Evolutionary conservation across 64 coral and sea anemone genomes (phyloP), one percentile per base, ranked within the genome.

Genomic region (Stichodactyla helianthus): DNA sequence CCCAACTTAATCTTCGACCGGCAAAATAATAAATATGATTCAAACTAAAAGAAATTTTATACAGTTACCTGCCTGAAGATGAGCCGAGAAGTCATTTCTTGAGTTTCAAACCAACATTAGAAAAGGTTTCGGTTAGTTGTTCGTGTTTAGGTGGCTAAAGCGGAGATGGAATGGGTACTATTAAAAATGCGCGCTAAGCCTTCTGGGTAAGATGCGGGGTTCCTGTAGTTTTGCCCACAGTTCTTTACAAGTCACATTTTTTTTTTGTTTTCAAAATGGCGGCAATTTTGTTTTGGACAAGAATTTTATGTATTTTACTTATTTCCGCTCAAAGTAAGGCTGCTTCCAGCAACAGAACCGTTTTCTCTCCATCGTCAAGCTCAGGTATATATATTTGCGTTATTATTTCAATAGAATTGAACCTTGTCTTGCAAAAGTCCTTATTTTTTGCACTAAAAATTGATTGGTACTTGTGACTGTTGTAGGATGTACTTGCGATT

Each of bases 401-500:
- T 82, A 5, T 54, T 11, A 22, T 57, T 82, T n/a, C 54, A 12
- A 54, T 14, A 44, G 35, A 44, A 44, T 44, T 44, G 35, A 44
- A 44, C 2, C 35, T 44, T 44, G 35, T 44, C 35, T 44, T 44
- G 35, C 28, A 44, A 44, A 44, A 44, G 4, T 44, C 35, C 35
- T 44, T 44, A 44, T 44, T 44, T 44, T 44, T 44, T 44, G 35
- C 1, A 44, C 35, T 44, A 44, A 44, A 44, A 44, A 44, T 44
- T 44, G 35, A 44, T 44, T 44, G 35, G 35, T 44, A 44, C 35
- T 44, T 44, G 35, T 44, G 35, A 44, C 35, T 44, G 35, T 56
- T 65, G 20, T 71, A 96, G 94, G 91, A 44, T 96, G 94, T 50
- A 93, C 91, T 11, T 96, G 94, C 88, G 94, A 96, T 90, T 67